Percentiles rank a stretch among this genome's conserved stretches.
phyloP scores from a whole-genome alignment of 2,797 vertebrate species.

The Linurgus olivaceus region DNA sequence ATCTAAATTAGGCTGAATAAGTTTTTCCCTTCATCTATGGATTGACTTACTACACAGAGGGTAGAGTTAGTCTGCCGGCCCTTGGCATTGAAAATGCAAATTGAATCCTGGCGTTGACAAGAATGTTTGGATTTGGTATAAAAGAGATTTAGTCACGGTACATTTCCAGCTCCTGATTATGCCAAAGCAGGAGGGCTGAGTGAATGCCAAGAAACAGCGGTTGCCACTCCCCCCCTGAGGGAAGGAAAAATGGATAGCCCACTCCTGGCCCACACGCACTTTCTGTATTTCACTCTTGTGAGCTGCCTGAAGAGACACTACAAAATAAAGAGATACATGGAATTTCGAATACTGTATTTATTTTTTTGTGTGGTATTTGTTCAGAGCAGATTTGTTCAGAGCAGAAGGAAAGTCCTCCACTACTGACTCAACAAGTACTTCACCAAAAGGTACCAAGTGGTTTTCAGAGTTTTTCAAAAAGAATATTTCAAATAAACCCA shows the following conservation, averaged over 20 bases:
- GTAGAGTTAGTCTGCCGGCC: neutral
- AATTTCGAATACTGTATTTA: neutral
- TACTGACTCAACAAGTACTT: neutral
- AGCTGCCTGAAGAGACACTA: neutral
- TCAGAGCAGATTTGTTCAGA: neutral
- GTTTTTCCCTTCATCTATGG: conserved; percentile 8
- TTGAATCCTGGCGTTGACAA: conserved; percentile 19
- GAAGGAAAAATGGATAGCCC: conserved; percentile 8
- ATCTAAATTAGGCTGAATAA: conserved; percentile 34
- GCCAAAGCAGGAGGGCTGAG: conserved; percentile 33
- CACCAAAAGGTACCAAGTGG: neutral
- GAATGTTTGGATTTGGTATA: conserved; percentile 44
- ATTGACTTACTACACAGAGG: conserved; percentile 14
- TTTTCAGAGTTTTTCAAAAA: neutral
- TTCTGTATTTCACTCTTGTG: neutral
- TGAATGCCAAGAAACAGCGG: conserved; percentile 5
- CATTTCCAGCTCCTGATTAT: conserved; percentile 57
- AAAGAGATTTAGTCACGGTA: conserved; percentile 39
- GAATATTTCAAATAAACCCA: neutral
- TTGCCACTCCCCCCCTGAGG: neutral
- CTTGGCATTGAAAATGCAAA: neutral
- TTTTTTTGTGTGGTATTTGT: neutral
- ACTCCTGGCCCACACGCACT: neutral
- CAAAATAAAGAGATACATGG: neutral
- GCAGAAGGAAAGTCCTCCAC: neutral